Evolutionary conservation across 2,797 vertebrate genomes (phyloP).

Genomic region (Anguilla anguilla): DNA sequence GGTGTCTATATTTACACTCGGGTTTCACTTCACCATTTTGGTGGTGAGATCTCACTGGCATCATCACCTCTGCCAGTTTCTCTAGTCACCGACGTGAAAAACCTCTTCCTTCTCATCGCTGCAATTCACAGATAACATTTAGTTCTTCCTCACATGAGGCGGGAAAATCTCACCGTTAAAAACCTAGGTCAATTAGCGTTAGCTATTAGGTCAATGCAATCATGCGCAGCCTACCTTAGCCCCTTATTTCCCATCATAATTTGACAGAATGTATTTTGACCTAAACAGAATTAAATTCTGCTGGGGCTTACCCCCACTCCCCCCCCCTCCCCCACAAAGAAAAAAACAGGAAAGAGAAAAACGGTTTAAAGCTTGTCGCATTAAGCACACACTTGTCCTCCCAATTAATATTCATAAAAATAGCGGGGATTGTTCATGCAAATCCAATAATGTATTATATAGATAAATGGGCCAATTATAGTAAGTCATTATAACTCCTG

Average conservation of each 20-base stretch:
- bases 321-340: neutral
- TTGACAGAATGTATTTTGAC: neutral
- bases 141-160: conserved; percentile 54
- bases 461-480: conserved; percentile 61
- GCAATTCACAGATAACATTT: conserved; percentile 66
- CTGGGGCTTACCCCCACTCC: neutral
- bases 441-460: conserved; percentile 56
- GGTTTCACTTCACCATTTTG: conserved; percentile 7
- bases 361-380: conserved; percentile 44
- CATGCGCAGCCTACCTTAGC: neutral
- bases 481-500: conserved; percentile 52
- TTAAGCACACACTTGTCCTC: conserved; percentile 53
- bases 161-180: conserved; percentile 57
- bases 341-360: conserved; percentile 29
- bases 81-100: conserved; percentile 55
- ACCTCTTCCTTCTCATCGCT: conserved; percentile 39
- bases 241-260: neutral
- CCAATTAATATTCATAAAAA: conserved; percentile 65
- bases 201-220: conserved; percentile 51
- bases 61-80: conserved; percentile 50
- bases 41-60: neutral
- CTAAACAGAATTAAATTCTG: conserved; percentile 11
- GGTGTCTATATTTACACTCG: neutral
- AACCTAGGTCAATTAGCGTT: conserved; percentile 59
- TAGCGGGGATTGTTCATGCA: conserved; percentile 56